Conservation (phyloP, 2,113 vertebrate species). For the Platysternon megacephalum region DNA sequence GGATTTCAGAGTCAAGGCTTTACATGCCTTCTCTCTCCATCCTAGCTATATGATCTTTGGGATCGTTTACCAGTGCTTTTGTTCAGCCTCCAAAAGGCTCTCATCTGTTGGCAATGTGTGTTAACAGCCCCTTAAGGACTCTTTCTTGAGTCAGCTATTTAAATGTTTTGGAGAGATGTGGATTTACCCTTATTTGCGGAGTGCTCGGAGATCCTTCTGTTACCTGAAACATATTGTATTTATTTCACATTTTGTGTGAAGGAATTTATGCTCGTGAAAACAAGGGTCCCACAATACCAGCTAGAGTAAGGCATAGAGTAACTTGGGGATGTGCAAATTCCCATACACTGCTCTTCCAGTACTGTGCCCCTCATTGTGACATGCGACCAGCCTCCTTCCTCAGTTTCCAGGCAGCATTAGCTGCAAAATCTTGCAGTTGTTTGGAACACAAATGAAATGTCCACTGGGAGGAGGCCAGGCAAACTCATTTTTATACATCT, state of each 20-base stretch:
- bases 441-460: background rate
- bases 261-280: background rate
- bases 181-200: background rate
- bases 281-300: background rate
- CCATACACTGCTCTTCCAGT: background rate
- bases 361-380: background rate
- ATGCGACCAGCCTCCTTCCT: background rate
- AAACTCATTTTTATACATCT: background rate
- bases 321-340: background rate
- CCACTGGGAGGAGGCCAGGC: fast-evolving
- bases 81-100: conserved; percentile 15
- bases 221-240: background rate
- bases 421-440: background rate
- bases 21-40: background rate
- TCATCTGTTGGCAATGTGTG: background rate
- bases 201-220: background rate
- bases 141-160: background rate
- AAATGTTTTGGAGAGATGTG: background rate
- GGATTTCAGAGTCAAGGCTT: background rate
- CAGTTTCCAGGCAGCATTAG: background rate
- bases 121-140: background rate
- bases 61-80: conserved; percentile 2
- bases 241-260: background rate
- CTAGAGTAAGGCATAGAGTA: background rate
- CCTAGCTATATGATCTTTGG: conserved; percentile 4